These are phyloP conservation scores for Brachirus orientalis DNA, from an alignment of 2,113 vertebrate genomes.

Conservation along the genomic window DNA sequence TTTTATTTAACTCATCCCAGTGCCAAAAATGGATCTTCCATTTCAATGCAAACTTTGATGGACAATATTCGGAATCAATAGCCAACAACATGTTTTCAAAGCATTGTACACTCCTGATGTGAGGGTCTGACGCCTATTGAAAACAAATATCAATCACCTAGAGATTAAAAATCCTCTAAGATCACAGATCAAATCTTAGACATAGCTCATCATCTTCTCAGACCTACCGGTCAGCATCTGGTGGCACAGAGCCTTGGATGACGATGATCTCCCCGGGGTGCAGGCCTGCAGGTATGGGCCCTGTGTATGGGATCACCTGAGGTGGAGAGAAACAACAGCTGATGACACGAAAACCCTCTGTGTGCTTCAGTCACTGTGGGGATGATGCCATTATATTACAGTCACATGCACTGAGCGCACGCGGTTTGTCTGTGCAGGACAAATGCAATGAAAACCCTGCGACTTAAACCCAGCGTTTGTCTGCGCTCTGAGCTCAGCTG, in stretches of 20 bases:
- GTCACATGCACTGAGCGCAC: not conserved
- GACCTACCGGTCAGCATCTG: slow-evolving; percentile 88
- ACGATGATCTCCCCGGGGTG: slow-evolving; percentile 88
- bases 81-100: too few relatives aligned
- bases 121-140: too few relatives aligned
- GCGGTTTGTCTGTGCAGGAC: not conserved
- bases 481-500: not conserved
- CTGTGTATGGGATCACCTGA: slow-evolving; percentile 88
- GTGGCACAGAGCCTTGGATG: slow-evolving; percentile 86
- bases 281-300: slow-evolving; percentile 87
- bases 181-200: too few relatives aligned
- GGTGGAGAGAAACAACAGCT: slow-evolving; percentile 8
- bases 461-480: not conserved
- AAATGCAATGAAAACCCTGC: not conserved
- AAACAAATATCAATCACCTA: too few relatives aligned
- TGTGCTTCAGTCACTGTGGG: not conserved
- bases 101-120: too few relatives aligned
- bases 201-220: not conserved
- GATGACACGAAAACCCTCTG: too few relatives aligned
- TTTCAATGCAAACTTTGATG: too few relatives aligned
- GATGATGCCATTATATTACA: too few relatives aligned
- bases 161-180: too few relatives aligned
- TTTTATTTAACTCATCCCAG: too few relatives aligned
- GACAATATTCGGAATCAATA: too few relatives aligned
- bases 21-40: too few relatives aligned